Percentiles rank a stretch among this genome's conserved stretches.
These are phyloP conservation scores for Sphyrna mokarran DNA, from an alignment of 2,113 vertebrate species.

Conservation along the genomic window DNA sequence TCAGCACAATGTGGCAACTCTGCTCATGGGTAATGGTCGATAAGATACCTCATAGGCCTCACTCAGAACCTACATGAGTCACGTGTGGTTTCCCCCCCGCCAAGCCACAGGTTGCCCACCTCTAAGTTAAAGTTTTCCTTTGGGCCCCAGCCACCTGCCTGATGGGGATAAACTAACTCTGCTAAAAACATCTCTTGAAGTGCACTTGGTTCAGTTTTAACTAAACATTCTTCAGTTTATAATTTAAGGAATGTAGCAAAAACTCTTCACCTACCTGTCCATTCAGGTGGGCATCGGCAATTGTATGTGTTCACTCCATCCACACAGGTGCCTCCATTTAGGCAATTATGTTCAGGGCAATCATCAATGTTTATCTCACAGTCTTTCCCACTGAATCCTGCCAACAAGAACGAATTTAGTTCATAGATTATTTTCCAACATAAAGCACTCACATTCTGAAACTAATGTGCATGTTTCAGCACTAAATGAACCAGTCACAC, in stretches of 20 bases:
- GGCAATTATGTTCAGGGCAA: slow-evolving; percentile 80
- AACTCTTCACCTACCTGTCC: slow-evolving; percentile 70
- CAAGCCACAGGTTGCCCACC: no score
- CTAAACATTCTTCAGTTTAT: background rate
- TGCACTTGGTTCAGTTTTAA: background rate
- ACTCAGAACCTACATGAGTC: no score
- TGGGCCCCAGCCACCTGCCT: background rate
- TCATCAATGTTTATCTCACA: slow-evolving; percentile 86
- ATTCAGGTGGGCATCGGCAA: slow-evolving; percentile 86
- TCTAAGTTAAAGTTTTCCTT: background rate
- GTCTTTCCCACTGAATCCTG: slow-evolving; percentile 83
- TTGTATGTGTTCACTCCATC: slow-evolving; percentile 95
- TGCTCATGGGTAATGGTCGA: no score
- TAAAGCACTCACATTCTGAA: background rate
- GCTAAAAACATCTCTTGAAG: background rate
- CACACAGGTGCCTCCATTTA: slow-evolving; percentile 84
- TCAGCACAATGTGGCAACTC: no score
- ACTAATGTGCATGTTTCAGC: background rate
- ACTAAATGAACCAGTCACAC: background rate
- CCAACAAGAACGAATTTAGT: background rate
- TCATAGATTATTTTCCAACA: background rate
- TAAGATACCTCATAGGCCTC: no score
- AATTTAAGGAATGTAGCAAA: background rate
- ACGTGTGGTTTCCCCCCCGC: no score
- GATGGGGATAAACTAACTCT: background rate